Evolutionary conservation across 2,797 vertebrate genomes (phyloP).

Genomic region (Furcifer pardalis): DNA sequence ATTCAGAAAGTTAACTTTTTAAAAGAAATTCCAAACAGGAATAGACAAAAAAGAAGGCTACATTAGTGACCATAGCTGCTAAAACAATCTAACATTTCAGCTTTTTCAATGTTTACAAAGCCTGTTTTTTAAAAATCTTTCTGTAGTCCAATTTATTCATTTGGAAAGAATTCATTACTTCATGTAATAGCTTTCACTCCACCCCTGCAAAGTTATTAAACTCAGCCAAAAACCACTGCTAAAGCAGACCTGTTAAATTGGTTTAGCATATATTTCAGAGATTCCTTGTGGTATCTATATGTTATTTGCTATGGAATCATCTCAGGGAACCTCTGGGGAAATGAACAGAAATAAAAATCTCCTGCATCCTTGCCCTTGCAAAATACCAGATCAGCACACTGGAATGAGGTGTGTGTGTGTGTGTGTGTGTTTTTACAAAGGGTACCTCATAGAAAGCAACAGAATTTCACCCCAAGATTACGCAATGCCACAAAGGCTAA

Average conservation of each 20-base stretch:
- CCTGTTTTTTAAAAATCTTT: background rate
- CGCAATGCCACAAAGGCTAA: background rate
- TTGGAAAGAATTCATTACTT: background rate
- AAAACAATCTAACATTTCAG: background rate
- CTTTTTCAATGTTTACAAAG: background rate
- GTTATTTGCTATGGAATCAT: conserved; percentile 28
- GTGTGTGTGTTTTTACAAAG: background rate
- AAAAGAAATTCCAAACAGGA: background rate
- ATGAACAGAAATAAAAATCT: conserved; percentile 22
- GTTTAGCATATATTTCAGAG: background rate
- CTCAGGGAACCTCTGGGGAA: conserved; percentile 19
- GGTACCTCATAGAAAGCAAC: background rate
- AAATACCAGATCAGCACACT: conserved; percentile 20
- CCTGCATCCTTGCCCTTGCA: background rate
- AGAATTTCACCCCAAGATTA: background rate
- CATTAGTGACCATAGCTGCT: background rate
- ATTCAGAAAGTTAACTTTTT: background rate
- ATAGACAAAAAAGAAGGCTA: background rate
- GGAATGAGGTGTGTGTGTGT: background rate
- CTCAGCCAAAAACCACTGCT: conserved; percentile 17
- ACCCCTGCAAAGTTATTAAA: conserved; percentile 1
- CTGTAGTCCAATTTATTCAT: background rate
- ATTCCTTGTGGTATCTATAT: conserved; percentile 5
- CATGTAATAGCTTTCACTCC: background rate
- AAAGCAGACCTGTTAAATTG: background rate